Percentiles rank a stretch among this genome's conserved stretches.
Conservation (phyloP, 2,888 invertebrate genomes). For the Amphimallon solstitiale region DNA sequence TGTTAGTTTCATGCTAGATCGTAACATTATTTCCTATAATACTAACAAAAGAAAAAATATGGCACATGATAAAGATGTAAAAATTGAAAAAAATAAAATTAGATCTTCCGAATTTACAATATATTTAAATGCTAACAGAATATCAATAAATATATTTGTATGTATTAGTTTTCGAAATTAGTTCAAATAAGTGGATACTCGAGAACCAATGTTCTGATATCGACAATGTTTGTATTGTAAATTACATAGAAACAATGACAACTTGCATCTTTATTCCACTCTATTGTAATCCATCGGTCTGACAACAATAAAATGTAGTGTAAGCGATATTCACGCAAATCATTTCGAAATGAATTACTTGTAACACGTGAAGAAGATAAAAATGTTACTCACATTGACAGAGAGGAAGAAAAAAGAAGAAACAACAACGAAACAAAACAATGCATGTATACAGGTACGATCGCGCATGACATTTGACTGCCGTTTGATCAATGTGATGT, state of each 20-base stretch:
- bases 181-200: too few relatives aligned
- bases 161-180: too few relatives aligned
- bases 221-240: slow-evolving; percentile 19
- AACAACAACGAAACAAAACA: slow-evolving; percentile 21
- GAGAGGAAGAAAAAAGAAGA: not conserved
- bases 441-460: slow-evolving; percentile 43
- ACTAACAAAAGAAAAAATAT: too few relatives aligned
- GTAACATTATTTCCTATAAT: too few relatives aligned
- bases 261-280: not conserved
- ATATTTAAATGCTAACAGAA: too few relatives aligned
- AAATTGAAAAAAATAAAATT: too few relatives aligned
- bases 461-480: slow-evolving; percentile 49
- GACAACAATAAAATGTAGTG: not conserved
- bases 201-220: too few relatives aligned
- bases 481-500: slow-evolving; percentile 58
- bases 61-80: too few relatives aligned
- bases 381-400: not conserved
- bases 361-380: not conserved
- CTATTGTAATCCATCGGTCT: not conserved
- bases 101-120: too few relatives aligned
- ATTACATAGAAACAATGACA: not conserved
- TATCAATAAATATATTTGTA: too few relatives aligned
- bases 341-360: not conserved
- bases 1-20: too few relatives aligned
- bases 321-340: not conserved